Evolutionary conservation across 2,113 vertebrate genomes (phyloP).

Genomic region (Megaleporinus macrocephalus): DNA sequence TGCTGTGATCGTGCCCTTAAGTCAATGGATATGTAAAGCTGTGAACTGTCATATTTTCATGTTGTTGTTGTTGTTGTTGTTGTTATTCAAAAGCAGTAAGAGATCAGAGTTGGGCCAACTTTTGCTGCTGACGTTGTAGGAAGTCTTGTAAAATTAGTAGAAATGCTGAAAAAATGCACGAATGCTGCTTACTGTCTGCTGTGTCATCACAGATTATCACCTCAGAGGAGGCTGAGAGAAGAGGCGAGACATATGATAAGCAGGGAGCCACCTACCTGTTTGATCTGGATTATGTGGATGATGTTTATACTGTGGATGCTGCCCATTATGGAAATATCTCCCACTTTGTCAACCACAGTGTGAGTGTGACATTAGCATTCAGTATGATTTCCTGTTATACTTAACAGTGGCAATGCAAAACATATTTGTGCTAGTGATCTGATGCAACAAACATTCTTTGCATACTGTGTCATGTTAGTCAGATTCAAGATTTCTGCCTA

Average conservation of each 20-base stretch:
- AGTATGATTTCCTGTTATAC: neutral
- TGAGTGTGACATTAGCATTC: constrained; percentile 69
- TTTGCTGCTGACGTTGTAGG: too few relatives aligned
- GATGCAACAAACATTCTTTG: neutral
- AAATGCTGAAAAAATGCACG: too few relatives aligned
- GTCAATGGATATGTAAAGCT: neutral
- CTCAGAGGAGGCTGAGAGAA: constrained; percentile 88
- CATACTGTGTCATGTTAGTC: neutral
- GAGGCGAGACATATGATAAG: constrained; percentile 88
- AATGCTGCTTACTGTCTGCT: neutral
- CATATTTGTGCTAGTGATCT: neutral
- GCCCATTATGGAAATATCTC: constrained; percentile 91
- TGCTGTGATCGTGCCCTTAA: neutral
- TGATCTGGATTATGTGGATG: constrained; percentile 93
- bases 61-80: too few relatives aligned
- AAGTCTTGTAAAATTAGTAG: too few relatives aligned
- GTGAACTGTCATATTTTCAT: neutral
- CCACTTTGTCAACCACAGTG: constrained; percentile 95
- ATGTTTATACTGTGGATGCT: constrained; percentile 92
- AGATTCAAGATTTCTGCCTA: neutral
- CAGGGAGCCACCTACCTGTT: constrained; percentile 93
- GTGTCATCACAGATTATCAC: constrained; percentile 85
- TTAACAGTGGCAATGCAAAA: neutral
- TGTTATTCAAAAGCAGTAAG: neutral
- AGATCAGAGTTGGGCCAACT: too few relatives aligned